A percentile compares a stretch with the other conserved stretches of the same genome.
Conservation (phyloP, 2,888 invertebrate species). For the Catotricha subobsoleta region DNA sequence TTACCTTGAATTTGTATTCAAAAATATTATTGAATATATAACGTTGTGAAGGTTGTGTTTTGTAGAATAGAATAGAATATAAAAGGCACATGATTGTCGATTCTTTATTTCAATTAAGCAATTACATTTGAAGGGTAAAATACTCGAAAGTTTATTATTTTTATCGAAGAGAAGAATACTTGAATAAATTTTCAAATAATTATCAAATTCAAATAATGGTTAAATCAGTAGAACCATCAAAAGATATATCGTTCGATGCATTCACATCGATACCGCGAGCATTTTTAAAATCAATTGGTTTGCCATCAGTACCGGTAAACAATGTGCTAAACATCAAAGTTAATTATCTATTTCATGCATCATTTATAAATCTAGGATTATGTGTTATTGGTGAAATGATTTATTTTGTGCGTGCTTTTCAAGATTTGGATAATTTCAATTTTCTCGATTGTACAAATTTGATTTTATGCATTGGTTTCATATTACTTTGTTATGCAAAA, state of each 20-base stretch:
- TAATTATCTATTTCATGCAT: neutral
- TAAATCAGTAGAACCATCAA: too few relatives aligned
- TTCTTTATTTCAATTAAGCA: too few relatives aligned
- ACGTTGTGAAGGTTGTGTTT: too few relatives aligned
- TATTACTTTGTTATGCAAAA: neutral
- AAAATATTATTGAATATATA: too few relatives aligned
- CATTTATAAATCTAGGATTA: neutral
- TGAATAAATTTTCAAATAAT: too few relatives aligned
- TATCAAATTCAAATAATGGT: too few relatives aligned
- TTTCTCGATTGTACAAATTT: neutral
- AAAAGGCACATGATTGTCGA: too few relatives aligned
- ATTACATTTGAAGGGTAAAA: too few relatives aligned
- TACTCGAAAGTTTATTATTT: too few relatives aligned
- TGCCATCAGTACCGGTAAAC: neutral
- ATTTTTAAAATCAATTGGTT: neutral
- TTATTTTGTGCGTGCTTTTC: neutral
- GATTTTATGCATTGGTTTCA: neutral
- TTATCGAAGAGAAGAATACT: too few relatives aligned
- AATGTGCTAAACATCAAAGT: neutral
- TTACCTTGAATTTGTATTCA: too few relatives aligned
- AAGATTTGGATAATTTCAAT: conserved; percentile 2
- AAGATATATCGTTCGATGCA: neutral
- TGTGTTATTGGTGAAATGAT: neutral
- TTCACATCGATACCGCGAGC: neutral
- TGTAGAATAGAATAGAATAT: too few relatives aligned